Base-by-base conservation (phyloP, 2,797 vertebrate genomes). In the Syngnathus rostellatus region DNA sequence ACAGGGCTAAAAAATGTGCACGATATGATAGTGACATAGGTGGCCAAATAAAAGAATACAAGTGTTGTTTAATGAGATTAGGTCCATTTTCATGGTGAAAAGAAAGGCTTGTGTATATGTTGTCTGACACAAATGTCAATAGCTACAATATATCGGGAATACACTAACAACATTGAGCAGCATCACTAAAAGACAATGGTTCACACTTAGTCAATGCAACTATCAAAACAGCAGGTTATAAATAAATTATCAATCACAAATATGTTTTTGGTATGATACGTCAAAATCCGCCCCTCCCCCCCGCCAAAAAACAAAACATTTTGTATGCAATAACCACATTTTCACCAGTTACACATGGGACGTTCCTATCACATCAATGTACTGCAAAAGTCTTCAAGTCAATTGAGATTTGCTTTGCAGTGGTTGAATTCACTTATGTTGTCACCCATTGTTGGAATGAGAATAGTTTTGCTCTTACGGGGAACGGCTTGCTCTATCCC, bases 81-180 rank as follows among this genome's bases (percentile, higher is more conserved):
- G 87, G 88, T 85, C 89, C 88, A 90, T 88, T 68, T 71, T 83
- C 77, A 85, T 89, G 86, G 81, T 64, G 54, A 59, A 81, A 79
- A 81, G 71, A 75, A 79, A 73, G 45, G 46, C 64, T 53, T 76
- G 77, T 84, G 69, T 85, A 80, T 86, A 83, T 74, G 69, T 77
- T 72, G 80, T 87, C 81, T 81, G 85, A 85, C 84, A 89, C 85
- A 86, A 86, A 88, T 83, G 87, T 85, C 84, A 88, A 85, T 86
- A 88, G 87, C 88, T 89, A 90, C 83, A 88, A 88, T 89, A 90
- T 90, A 89, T 89, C 84, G 81, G 84, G 85, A 81, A 83, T 87
- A 90, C 86, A 87, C 83, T 84, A 88, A 90, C 89, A 84, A 90
- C 87, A 89, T 88, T 89, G 88, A 88, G 89, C 89, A 90, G 83